Evolutionary conservation across 1,140 invertebrate species (phyloP).

Genomic region (Lerema accius): DNA sequence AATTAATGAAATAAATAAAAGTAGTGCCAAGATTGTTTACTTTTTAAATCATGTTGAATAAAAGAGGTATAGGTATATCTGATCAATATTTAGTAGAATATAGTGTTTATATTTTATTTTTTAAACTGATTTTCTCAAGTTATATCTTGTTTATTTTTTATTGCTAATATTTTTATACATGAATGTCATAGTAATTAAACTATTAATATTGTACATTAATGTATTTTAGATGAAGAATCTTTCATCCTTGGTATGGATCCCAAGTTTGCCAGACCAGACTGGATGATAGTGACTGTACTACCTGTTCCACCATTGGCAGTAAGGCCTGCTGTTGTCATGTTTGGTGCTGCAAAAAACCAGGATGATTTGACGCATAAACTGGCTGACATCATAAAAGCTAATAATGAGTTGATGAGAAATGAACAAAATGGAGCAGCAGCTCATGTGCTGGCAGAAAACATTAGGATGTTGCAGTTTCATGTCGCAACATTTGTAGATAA

Average conservation of each 20-base stretch:
- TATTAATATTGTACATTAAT: slow-evolving; percentile 14
- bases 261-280: slow-evolving; percentile 98
- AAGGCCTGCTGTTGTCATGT: slow-evolving; percentile 99
- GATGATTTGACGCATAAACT: slow-evolving; percentile 99
- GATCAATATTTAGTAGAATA: too few relatives aligned
- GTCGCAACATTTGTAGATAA: slow-evolving; percentile 99
- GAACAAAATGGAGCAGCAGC: slow-evolving; percentile 98
- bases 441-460: slow-evolving; percentile 98
- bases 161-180: too few relatives aligned
- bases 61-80: too few relatives aligned
- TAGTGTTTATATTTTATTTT: too few relatives aligned
- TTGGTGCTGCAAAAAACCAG: slow-evolving; percentile 98
- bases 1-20: too few relatives aligned
- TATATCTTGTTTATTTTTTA: too few relatives aligned
- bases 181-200: too few relatives aligned
- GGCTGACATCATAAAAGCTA: slow-evolving; percentile 99
- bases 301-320: slow-evolving; percentile 97
- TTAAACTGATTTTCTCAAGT: too few relatives aligned
- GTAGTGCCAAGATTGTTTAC: too few relatives aligned
- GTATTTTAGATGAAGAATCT: slow-evolving; percentile 94
- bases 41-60: too few relatives aligned
- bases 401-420: slow-evolving; percentile 97
- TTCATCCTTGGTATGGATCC: slow-evolving; percentile 98
- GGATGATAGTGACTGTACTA: slow-evolving; percentile 99
- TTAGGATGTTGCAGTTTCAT: slow-evolving; percentile 99